A percentile compares a stretch with the other conserved stretches of the same genome.
Evolutionary conservation across 2,797 vertebrate genomes (phyloP).

Genomic region (Scarus forsteni): DNA sequence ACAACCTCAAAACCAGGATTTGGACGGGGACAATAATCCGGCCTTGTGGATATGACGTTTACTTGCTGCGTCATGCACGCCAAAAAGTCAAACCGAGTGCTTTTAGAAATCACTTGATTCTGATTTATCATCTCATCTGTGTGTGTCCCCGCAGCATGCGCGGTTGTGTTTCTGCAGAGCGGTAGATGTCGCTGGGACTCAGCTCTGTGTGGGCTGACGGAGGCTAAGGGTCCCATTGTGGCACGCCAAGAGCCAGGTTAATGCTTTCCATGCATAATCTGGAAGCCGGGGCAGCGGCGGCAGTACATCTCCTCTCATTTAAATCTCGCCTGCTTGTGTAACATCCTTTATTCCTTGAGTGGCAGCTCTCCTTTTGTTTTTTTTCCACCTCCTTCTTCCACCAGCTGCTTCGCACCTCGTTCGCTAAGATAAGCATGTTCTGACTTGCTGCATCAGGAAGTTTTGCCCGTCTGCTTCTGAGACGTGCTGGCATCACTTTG

Average conservation of each 20-base stretch:
- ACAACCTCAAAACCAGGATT: conserved; percentile 37
- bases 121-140: conserved; percentile 60
- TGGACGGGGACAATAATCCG: conserved; percentile 35
- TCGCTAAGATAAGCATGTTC: conserved; percentile 59
- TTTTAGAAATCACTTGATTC: conserved; percentile 45
- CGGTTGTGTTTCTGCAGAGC: conserved; percentile 41
- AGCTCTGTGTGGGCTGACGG: conserved; percentile 70
- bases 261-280: conserved; percentile 75
- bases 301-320: conserved; percentile 68
- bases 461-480: conserved; percentile 37
- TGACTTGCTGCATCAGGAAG: conserved; percentile 67
- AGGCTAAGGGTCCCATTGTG: conserved; percentile 67
- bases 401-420: conserved; percentile 57
- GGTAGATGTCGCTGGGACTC: conserved; percentile 64
- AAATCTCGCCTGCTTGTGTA: conserved; percentile 69
- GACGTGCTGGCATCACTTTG: conserved; percentile 37
- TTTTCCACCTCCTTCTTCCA: background rate
- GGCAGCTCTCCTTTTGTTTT: conserved; percentile 50
- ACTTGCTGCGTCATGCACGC: conserved; percentile 14
- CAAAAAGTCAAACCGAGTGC: conserved; percentile 63
- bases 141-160: conserved; percentile 10
- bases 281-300: conserved; percentile 58
- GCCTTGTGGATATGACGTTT: conserved; percentile 18
- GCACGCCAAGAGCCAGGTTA: conserved; percentile 76
- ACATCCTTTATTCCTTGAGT: conserved; percentile 73